phyloP scores from a whole-genome alignment of 2,888 invertebrate genomes.

The Cosmia pyralina region DNA sequence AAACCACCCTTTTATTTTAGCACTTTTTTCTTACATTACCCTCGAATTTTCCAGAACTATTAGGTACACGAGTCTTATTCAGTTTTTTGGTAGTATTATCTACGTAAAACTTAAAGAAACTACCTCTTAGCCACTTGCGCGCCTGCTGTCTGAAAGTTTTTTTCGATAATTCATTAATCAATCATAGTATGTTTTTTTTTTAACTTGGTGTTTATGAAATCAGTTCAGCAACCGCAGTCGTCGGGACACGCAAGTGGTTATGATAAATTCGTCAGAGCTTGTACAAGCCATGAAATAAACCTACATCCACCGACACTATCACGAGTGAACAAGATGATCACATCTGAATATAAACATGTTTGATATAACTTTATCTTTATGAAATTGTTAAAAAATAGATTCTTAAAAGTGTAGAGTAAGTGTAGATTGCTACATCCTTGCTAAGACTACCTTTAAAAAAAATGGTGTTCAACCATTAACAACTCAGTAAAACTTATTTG shows the following conservation, averaged over 20 bases:
- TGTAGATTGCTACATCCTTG: background rate
- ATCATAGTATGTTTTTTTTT: too few relatives aligned
- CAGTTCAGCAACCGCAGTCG: too few relatives aligned
- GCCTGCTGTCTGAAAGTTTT: too few relatives aligned
- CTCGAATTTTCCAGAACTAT: background rate
- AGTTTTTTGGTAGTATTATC: background rate
- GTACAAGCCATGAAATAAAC: slow-evolving; percentile 38
- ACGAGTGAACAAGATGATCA: slow-evolving; percentile 6
- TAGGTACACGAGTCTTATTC: background rate
- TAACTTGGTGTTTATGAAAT: too few relatives aligned
- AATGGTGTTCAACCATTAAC: background rate
- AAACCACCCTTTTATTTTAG: slow-evolving; percentile 20
- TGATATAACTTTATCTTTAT: slow-evolving; percentile 2
- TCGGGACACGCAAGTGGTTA: too few relatives aligned
- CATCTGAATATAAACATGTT: background rate
- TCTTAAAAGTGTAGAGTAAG: background rate
- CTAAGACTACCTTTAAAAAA: background rate
- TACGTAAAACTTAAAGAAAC: slow-evolving; percentile 7
- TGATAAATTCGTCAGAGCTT: slow-evolving; percentile 32
- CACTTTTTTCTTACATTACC: background rate
- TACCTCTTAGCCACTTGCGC: slow-evolving; percentile 45
- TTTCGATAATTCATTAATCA: too few relatives aligned
- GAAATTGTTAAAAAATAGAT: background rate
- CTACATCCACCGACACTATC: background rate
- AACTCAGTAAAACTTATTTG: slow-evolving; percentile 1